Conservation (phyloP, 2,797 vertebrate species). For the Cynopterus sphinx region DNA sequence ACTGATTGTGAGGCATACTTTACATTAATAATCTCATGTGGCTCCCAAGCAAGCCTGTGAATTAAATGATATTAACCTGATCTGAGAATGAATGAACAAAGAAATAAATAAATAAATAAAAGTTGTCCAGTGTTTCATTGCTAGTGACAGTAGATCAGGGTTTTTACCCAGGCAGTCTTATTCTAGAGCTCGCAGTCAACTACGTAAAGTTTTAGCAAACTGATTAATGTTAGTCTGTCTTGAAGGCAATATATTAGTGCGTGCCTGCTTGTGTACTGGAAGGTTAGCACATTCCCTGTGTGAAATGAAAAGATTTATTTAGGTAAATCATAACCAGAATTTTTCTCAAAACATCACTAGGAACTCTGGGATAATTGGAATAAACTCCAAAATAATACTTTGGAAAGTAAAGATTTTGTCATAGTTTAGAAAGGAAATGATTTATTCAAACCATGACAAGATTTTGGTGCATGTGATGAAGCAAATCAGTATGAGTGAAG, state of each 20-base stretch:
- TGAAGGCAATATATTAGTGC: background rate
- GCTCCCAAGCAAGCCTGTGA: background rate
- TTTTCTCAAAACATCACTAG: background rate
- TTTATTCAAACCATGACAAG: background rate
- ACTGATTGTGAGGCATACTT: background rate
- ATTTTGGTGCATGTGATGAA: constrained; percentile 81
- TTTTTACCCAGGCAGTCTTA: background rate
- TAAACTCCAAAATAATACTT: background rate
- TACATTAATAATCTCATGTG: background rate
- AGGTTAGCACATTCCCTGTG: background rate
- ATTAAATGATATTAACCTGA: background rate
- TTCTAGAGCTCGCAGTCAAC: background rate
- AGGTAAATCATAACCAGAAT: background rate
- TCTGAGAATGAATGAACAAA: background rate
- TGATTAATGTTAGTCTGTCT: background rate
- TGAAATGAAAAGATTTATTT: background rate
- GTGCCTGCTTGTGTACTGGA: background rate
- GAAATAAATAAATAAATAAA: no score
- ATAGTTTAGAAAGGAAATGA: background rate
- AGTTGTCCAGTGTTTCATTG: background rate
- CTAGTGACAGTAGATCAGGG: background rate
- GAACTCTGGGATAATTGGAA: background rate
- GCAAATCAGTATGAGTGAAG: constrained; percentile 80
- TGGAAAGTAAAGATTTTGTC: background rate
- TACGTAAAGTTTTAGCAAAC: background rate